Base-by-base conservation (phyloP, 2,888 invertebrate species). In the Germaria angustata region DNA sequence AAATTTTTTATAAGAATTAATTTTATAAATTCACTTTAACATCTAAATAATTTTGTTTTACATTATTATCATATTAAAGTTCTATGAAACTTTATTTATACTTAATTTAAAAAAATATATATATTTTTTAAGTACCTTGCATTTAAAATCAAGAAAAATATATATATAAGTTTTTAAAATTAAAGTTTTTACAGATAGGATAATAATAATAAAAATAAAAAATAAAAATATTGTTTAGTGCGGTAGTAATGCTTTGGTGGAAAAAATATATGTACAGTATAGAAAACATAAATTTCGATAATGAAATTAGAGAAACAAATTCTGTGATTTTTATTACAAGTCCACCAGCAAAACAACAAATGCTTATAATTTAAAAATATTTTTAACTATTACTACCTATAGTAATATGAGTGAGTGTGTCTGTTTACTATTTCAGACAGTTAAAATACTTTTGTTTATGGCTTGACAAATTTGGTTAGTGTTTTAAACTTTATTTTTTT, bases 81-180 rank as follows among this genome's bases (percentile, higher is more conserved):
- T n/a, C n/a, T 39, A n/a, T 39, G 13, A 49, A 44, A 44, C 41
- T 22, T 20, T 20, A 46, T 20, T 20, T 20, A 11, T 22, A 20
- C 11, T 49, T 20, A 49, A 22, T 7, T 22, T 22, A 49, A 49
- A 51, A 49, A 36, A 17, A 28, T 22, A 9, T 3, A 32, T 20
- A 46, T 4, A 55, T 2, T 57, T 69, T 72, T 69, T 71, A 78
- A 71, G 71, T 65, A 71, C 55, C 36, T 65, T 76, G 71, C 71
- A 39, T 53, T 68, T 34, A 57, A 76, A 57, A 66, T 49, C 24
- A 79, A 65, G 65, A 71, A 78, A 63, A 71, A 61, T 69, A 69
- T 53, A 15, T 44, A 77, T 61, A 77, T 69, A 55, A 55, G 63
- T 77, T 63, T 68, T 46, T 2, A n/a, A 13, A 57, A 68, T 28